A percentile compares a stretch with the other conserved stretches of the same genome.
Conservation (phyloP, 2,888 invertebrate genomes). For the Sinohyriopsis cumingii region DNA sequence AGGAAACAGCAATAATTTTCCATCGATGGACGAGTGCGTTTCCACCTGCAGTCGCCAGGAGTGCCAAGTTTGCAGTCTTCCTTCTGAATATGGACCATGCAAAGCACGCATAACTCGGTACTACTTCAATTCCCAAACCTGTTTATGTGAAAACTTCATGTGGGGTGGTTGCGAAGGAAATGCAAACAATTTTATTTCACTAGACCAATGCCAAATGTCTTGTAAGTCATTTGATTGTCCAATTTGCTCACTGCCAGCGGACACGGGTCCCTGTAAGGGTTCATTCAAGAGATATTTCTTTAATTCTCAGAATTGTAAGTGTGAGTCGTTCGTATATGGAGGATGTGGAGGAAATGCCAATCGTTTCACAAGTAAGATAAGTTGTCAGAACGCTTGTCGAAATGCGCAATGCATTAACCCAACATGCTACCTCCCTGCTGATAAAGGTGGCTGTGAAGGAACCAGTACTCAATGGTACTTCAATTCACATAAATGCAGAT, state of each 20-base stretch:
- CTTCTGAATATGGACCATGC: conserved; percentile 13
- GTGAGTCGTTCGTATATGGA: conserved; percentile 22
- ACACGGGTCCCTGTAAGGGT: conserved; percentile 20
- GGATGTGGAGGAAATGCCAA: conserved; percentile 32
- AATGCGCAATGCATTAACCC: conserved; percentile 7
- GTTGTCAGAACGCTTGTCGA: conserved; percentile 19
- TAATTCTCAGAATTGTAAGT: conserved; percentile 19
- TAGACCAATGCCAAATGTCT: conserved; percentile 3
- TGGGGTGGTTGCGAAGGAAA: conserved; percentile 14
- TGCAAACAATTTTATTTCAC: conserved; percentile 5
- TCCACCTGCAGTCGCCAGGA: conserved; percentile 1
- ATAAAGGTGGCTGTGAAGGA: conserved; percentile 12
- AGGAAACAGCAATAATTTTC: conserved; percentile 16
- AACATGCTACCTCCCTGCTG: conserved; percentile 8
- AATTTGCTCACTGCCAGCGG: conserved; percentile 22
- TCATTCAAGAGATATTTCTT: conserved; percentile 23
- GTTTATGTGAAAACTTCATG: conserved; percentile 15
- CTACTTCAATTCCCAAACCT: conserved; percentile 8
- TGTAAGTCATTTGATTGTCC: conserved; percentile 18
- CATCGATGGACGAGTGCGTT: conserved; percentile 5
- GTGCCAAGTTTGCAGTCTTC: conserved; percentile 4
- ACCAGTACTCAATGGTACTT: conserved; percentile 11
- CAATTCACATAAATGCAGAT: conserved; percentile 6
- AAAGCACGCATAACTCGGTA: conserved; percentile 6
- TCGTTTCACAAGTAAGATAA: conserved; percentile 18